Percentiles rank a stretch among this genome's conserved stretches.
These are phyloP conservation scores for Heliconius ismenius DNA, from an alignment of 2,888 invertebrate species.

Conservation along the genomic window DNA sequence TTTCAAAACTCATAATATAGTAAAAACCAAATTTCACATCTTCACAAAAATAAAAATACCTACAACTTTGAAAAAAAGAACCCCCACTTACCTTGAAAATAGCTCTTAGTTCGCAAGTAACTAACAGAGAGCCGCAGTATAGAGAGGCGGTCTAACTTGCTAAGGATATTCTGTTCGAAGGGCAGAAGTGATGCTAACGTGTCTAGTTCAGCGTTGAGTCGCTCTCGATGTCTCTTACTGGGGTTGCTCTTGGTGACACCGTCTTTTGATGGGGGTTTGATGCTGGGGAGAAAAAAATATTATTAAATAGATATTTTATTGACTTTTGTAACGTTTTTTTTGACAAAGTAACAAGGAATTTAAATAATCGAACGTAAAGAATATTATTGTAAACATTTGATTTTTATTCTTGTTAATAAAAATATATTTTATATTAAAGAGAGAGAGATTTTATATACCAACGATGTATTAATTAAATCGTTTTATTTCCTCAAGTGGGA, in stretches of 20 bases:
- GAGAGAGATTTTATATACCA: too few relatives aligned
- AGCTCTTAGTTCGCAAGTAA: conserved; percentile 99
- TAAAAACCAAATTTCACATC: too few relatives aligned
- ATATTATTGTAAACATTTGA: too few relatives aligned
- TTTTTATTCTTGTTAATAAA: too few relatives aligned
- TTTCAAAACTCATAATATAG: too few relatives aligned
- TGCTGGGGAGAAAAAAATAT: conserved; percentile 79
- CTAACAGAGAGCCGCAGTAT: conserved; percentile 98
- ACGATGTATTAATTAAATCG: too few relatives aligned
- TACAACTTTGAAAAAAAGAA: background rate
- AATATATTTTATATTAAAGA: too few relatives aligned
- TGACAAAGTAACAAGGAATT: too few relatives aligned
- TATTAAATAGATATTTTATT: too few relatives aligned
- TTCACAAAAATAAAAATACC: background rate
- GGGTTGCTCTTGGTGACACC: conserved; percentile 98
- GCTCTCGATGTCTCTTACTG: conserved; percentile 98
- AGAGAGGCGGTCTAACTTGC: conserved; percentile 98
- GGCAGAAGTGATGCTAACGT: conserved; percentile 96
- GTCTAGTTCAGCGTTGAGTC: conserved; percentile 98
- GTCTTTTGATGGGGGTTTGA: conserved; percentile 97
- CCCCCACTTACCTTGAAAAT: conserved; percentile 95
- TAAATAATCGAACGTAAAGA: too few relatives aligned
- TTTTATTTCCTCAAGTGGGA: too few relatives aligned
- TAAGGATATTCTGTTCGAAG: conserved; percentile 98
- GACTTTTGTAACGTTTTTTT: too few relatives aligned